Base-by-base conservation (phyloP, 2,797 vertebrate genomes). In the Phyllotis vaccarum region DNA sequence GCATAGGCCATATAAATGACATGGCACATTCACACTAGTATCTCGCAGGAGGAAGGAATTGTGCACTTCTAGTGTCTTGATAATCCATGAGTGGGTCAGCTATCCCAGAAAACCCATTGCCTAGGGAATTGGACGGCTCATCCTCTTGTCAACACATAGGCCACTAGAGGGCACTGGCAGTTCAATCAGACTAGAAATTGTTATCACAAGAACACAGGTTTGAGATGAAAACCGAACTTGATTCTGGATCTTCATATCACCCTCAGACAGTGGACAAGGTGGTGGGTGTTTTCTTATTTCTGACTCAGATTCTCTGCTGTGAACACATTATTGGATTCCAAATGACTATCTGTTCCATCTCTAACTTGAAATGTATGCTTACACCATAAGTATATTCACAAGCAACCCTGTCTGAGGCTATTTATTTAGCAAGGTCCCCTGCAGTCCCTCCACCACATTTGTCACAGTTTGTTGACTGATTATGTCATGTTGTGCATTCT, bases 81-180 rank as follows among this genome's bases (percentile, higher is more conserved):
- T 89, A 34, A 70, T 76, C 60, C n/a, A 0, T 56, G 37, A 11
- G 31, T 81, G 31, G 22, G 43, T 11, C 66, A 79, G 43, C 49
- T 49, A 13, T 87, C 60, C n/a, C 31, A 52, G 27, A 66, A 93
- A 37, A 60, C 16, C 10, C 54, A 40, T 34, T 13, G 5, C 1
- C 0, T 0, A 0, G 62, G 22, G 29, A 89, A 22, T 27, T 37
- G 27, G 40, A 80, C 1, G 29, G 29, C 31, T 12, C 64, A 46
- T 43, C 11, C 56, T 74, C 14, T 46, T 64, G 66, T 17, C 56
- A 31, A 62, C 14, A 34, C 3, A 40, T 10, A 19, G 62, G 68
- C 46, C 24, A 17, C 95, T 79, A 95, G 96, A 96, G 96, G 95
- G 93, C 85, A 70, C 86, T 34, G 52, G 52, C 22, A 74, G 40